Evolutionary conservation across 2,797 vertebrate genomes (phyloP), one percentile per base, ranked within the genome.

Genomic region (Scolopax bukidnonensis): DNA sequence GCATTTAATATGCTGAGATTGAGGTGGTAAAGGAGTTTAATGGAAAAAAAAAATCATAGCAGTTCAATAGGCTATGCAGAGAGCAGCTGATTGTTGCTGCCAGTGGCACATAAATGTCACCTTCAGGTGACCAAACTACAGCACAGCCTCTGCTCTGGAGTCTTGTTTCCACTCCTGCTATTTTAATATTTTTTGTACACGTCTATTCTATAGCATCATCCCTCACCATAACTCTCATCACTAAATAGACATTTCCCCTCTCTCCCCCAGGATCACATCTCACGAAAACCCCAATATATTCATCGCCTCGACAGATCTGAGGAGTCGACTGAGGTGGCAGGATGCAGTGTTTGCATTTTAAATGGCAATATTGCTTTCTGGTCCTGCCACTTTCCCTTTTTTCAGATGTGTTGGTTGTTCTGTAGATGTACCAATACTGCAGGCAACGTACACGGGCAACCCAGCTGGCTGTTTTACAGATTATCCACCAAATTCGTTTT

Each of bases 361-460:
- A 80, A 61, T 6, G 45, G 38, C 7, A 6, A 45, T 40, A 32
- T 0, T 76, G 28, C n/a, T 71, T 70, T 90, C 71, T 71, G 43
- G 13, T 78, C 38, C 36, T 68, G 43, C 14, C 56, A 47, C 24
- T 45, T 59, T 43, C 16, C 57, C 40, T 74, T 85, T 53, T 53
- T 53, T 27, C 6, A 53, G 51, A 53, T 17, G 27, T 30, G 30
- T 16, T 53, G 51, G 16, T 16, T 53, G 51, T 53, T 53, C 27
- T 53, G 70, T 0, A 82, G 43, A 64, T 23, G 21, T 19, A 70
- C 4, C 25, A 56, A 80, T 56, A 53, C 12, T n/a, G 32, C 40
- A 76, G 19, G 21, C 47, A 92, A 45, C 0, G 1, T 18, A 70
- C 18, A 24, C 0, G 0, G 20, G 38, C 61, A 94, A 79, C 69